Evolutionary conservation across 2,113 vertebrate species (phyloP).

Genomic region (Hiodon alosoides): DNA sequence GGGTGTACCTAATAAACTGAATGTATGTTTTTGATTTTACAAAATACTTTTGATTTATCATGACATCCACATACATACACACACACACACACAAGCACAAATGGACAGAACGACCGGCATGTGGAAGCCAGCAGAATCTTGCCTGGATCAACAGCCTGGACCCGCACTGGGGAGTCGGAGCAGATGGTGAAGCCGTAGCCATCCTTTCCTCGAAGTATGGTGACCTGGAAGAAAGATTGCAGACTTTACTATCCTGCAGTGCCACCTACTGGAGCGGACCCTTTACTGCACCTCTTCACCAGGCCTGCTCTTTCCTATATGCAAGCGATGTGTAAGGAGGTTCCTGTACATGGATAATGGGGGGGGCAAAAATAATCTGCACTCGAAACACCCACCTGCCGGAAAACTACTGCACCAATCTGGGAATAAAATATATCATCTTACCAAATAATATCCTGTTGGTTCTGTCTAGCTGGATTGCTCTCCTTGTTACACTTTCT

Average conservation of each 20-base stretch:
- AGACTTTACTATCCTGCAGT: background rate
- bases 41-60: background rate
- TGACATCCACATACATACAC: slow-evolving; percentile 3
- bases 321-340: background rate
- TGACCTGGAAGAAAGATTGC: slow-evolving; percentile 68
- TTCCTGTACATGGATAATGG: too few species aligned
- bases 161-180: slow-evolving; percentile 88
- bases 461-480: background rate
- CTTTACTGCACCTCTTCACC: background rate
- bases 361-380: too few species aligned
- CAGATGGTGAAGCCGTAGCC: slow-evolving; percentile 96
- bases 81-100: slow-evolving; percentile 17
- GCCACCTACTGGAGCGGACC: background rate
- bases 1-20: too few species aligned
- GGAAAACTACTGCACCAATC: too few species aligned
- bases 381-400: too few species aligned
- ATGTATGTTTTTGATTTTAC: too few species aligned
- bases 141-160: slow-evolving; percentile 92
- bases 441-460: too few species aligned
- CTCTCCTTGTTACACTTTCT: background rate
- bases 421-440: too few species aligned
- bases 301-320: background rate
- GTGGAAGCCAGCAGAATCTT: slow-evolving; percentile 38
- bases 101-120: slow-evolving; percentile 18
- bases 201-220: slow-evolving; percentile 81